Evolutionary conservation across 30 jellyfish, hydroid and myxozoan species (phyloP).

Genomic region (Aurelia aurita complex sp. Pacific): DNA sequence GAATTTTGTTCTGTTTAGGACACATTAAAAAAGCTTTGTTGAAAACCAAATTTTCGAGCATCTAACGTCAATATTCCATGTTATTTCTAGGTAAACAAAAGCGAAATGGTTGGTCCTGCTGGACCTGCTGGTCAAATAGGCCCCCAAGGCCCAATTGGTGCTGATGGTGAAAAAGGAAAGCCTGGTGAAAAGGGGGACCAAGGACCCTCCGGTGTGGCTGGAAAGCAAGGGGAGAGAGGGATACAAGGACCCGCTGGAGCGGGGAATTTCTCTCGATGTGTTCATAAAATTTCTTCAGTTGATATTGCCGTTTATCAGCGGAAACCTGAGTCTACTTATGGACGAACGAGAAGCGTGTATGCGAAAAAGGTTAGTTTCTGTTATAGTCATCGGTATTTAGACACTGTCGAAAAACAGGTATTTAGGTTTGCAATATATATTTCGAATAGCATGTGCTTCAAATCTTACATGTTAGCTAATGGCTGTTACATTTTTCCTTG

Average conservation of each 20-base stretch:
- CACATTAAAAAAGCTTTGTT: too few species aligned
- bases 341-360: conserved; percentile 28
- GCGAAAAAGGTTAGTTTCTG: conserved; percentile 35
- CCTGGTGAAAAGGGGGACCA: conserved; percentile 38
- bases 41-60: too few species aligned
- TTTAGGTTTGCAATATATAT: too few species aligned
- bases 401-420: too few species aligned
- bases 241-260: conserved; percentile 48
- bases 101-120: conserved; percentile 52
- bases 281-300: not conserved
- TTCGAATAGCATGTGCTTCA: too few species aligned
- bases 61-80: too few species aligned
- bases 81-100: conserved; percentile 43
- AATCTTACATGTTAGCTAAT: too few species aligned
- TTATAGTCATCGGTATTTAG: too few species aligned
- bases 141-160: conserved; percentile 44
- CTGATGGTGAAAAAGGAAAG: conserved; percentile 28
- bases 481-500: too few species aligned
- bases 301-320: not conserved
- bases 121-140: conserved; percentile 65
- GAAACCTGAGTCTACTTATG: conserved; percentile 24
- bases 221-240: conserved; percentile 64
- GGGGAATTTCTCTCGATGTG: conserved; percentile 51
- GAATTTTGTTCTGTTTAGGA: too few species aligned
- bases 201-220: conserved; percentile 56